Base-by-base conservation (phyloP, 2,113 vertebrate species). In the Dunckerocampus dactyliophorus region DNA sequence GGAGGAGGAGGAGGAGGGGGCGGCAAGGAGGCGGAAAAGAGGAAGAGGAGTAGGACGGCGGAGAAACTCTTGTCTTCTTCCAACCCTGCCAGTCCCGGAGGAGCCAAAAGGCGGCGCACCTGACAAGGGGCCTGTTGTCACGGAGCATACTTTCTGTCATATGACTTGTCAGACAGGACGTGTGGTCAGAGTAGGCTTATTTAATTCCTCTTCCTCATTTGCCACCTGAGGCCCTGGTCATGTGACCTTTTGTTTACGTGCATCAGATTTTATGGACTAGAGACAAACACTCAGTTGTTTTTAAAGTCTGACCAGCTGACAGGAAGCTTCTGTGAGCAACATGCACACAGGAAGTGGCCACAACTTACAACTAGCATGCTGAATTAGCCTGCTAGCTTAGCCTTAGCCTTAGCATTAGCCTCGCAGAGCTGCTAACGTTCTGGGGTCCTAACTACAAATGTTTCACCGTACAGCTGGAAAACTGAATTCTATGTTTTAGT, bases 71-170 rank as follows among this genome's bases (percentile, higher is more conserved):
- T 94, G 50, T 93, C 89, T 0, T 92, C 94, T 15, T 93, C 94
- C 77, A 97, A 97, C 69, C 96, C 95, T 0, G 95, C 95, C 54
- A 98, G 96, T 58, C 95, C 95, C 0, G 95, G 95, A 0, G 95
- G 95, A 12, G 84, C 84, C 68, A 92, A 92, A 74, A 89, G 90
- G 77, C 89, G 90, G 48, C 87, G 90, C 76, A 91, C 89, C 69
- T 92, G 80, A 90, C 2, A 31, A 21, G 16, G 5, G 19, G 5
- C 15, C 17, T 34, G 24, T 24, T 19, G 21, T 22, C 47, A 9
- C 14, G 13, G 17, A n/a, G 17, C 16, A 52, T 19, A 31, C 52
- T 34, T 51, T 20, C 17, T 39, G 48, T 69, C 63, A 66, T 21
- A 11, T 59, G 66, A 70, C 58, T 19, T 28, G 52, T 13, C 8